These are phyloP conservation scores for Cygnus olor DNA, from an alignment of 2,797 vertebrate species.

Conservation along the genomic window DNA sequence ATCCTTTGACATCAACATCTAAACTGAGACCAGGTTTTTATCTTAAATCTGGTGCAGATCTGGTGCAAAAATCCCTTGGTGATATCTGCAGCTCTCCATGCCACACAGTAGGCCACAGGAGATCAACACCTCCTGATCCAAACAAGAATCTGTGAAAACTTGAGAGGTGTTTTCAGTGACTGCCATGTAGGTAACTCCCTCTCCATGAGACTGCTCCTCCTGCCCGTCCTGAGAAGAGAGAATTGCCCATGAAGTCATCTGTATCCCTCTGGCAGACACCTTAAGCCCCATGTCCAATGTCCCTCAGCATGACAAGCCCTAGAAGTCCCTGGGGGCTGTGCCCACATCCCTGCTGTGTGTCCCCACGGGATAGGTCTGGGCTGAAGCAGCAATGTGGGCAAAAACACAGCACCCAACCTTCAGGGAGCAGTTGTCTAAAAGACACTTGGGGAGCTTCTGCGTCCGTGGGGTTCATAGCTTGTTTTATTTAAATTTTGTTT, in stretches of 20 bases:
- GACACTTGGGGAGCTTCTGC: background rate
- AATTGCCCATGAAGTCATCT: background rate
- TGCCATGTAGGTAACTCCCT: background rate
- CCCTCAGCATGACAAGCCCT: background rate
- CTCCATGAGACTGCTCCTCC: background rate
- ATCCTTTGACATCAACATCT: background rate
- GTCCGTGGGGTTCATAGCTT: background rate
- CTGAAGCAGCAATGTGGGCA: background rate
- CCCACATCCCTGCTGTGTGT: background rate
- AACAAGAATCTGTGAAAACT: background rate
- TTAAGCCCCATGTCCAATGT: rapidly evolving
- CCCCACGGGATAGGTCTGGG: rapidly evolving
- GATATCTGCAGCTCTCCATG: background rate
- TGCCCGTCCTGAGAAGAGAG: background rate
- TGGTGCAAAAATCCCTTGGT: background rate
- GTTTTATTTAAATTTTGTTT: background rate
- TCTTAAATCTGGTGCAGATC: background rate
- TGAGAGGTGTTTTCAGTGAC: background rate
- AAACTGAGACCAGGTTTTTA: background rate
- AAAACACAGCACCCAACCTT: rapidly evolving
- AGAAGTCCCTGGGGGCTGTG: background rate
- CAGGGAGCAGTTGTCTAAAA: background rate
- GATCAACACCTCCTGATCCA: background rate
- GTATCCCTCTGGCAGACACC: background rate
- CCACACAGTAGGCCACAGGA: background rate